Base-by-base conservation (phyloP, 1,140 invertebrate genomes). In the Camponotus pennsylvanicus region DNA sequence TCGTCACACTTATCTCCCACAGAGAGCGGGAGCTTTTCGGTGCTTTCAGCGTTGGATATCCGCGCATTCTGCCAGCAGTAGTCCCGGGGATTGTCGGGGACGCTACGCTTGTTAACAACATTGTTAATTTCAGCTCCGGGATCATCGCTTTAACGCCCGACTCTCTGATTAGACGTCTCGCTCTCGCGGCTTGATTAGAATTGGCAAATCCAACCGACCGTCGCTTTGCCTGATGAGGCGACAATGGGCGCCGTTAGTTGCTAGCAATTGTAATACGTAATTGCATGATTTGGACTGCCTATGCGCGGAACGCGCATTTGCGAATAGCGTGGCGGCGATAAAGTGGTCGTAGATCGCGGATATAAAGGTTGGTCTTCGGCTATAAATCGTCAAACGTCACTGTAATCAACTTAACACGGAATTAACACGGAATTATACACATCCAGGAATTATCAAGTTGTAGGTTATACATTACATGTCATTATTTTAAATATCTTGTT, bases 1-100 rank as follows among this genome's bases (percentile, higher is more conserved):
- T 94, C 94, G 94, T 94, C 94, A 94, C 93, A 95, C 94, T 95
- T 95, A 95, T 95, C 94, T 95, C 90, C 90, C 90, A 27, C 85
- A 83, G 88, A 84, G 89, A 37, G 78, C 55, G 79, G 69, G 63
- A 71, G 61, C 45, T 86, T 82, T 76, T 45, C 70, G 69, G 45
- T 40, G 75, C 88, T 76, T 88, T 77, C 73, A 87, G 85, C 82
- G 71, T 71, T 32, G 90, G 75, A 88, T 92, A 91, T 86, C 57
- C 88, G 37, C 76, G 83, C 57, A 21, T 27, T 73, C 42, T 40
- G 55, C 13, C 55, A 21, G 11, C 37, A 66, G 18, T 45, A 34
- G 49, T 52, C 37, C 73, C 71, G 64, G 88, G 86, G 82, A 88
- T 91, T 85, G 86, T 83, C 79, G 63, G 8, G 45, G 63, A 32